These are phyloP conservation scores for Drosophila histrio DNA, from an alignment of 2,888 invertebrate genomes.

Conservation along the genomic window DNA sequence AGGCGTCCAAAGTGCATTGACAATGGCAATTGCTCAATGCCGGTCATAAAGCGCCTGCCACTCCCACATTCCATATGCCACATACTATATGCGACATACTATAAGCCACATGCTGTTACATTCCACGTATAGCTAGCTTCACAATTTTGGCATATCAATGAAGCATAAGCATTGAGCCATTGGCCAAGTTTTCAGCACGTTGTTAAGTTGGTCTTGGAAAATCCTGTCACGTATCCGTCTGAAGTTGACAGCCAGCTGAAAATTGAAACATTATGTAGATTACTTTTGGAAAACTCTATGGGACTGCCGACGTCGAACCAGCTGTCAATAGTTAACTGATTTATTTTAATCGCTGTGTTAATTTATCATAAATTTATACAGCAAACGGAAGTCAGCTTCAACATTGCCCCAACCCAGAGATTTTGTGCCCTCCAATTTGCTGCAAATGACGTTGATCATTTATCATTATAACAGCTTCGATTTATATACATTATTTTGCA, in stretches of 20 bases:
- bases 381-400: background rate
- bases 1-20: constrained; percentile 20
- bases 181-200: constrained; percentile 50
- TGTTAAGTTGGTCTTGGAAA: constrained; percentile 32
- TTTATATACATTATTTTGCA: constrained; percentile 38
- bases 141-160: constrained; percentile 50
- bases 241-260: constrained; percentile 32
- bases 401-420: background rate
- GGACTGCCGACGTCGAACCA: background rate
- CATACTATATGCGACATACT: background rate
- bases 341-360: constrained; percentile 38
- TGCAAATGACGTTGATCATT: constrained; percentile 43
- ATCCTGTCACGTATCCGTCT: constrained; percentile 43
- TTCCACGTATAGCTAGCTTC: background rate
- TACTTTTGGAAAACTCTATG: constrained; percentile 26
- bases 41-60: constrained; percentile 4
- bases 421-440: constrained; percentile 2
- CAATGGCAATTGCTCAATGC: constrained; percentile 22
- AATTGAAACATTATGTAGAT: constrained; percentile 55
- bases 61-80: constrained; percentile 3
- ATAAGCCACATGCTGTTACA: background rate
- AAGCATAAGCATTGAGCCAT: constrained; percentile 6
- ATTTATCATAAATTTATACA: constrained; percentile 22
- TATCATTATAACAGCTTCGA: constrained; percentile 27
- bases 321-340: constrained; percentile 17